Percentiles rank a stretch among this genome's conserved stretches.
Conservation (phyloP, 1,140 invertebrate genomes). For the Apolygus lucorum region DNA sequence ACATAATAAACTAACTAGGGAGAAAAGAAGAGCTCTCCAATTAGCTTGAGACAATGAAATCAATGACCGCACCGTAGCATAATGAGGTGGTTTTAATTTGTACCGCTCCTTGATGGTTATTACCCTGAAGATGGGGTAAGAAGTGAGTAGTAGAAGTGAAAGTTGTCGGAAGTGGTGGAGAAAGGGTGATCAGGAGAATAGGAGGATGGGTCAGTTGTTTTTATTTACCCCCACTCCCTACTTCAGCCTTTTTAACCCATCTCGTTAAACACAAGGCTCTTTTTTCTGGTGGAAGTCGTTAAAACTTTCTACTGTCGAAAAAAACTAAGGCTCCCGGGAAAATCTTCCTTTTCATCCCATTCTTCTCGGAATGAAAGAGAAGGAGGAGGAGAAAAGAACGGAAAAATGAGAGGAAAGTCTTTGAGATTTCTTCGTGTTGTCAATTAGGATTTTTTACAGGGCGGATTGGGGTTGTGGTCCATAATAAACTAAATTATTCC, state of each 20-base stretch:
- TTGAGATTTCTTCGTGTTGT: slow-evolving; percentile 13
- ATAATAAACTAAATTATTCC: no score
- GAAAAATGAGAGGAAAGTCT: background rate
- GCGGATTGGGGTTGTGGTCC: no score
- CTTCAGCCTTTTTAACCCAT: background rate
- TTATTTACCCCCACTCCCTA: slow-evolving; percentile 2
- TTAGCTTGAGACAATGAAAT: slow-evolving; percentile 3
- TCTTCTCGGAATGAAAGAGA: background rate
- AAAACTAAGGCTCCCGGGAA: background rate
- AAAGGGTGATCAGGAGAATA: background rate
- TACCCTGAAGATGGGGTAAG: background rate
- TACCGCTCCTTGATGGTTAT: background rate
- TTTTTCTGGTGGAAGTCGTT: background rate
- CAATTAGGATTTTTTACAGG: no score
- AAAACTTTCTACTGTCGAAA: slow-evolving; percentile 10
- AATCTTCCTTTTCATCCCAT: background rate
- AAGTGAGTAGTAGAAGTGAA: no score
- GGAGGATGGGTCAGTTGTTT: slow-evolving; percentile 6
- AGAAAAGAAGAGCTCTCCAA: no score
- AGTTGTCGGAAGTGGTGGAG: background rate
- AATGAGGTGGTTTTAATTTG: slow-evolving; percentile 9
- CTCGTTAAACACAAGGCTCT: background rate
- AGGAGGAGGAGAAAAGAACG: slow-evolving; percentile 18
- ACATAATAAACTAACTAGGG: no score
- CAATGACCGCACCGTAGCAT: background rate